Evolutionary conservation across 2,888 invertebrate species (phyloP).

Genomic region (Heliconius charithonia): DNA sequence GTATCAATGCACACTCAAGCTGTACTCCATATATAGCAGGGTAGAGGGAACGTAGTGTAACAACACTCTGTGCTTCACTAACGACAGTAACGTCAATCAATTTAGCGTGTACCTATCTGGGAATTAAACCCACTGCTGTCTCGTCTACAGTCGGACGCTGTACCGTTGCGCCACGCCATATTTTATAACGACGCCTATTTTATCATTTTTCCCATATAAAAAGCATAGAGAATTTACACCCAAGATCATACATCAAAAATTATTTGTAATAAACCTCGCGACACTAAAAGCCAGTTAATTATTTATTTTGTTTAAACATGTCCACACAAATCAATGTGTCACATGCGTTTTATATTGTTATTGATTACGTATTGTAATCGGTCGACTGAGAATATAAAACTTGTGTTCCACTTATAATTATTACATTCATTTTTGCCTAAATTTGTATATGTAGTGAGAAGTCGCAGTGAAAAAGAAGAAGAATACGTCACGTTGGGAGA

Average conservation of each 20-base stretch:
- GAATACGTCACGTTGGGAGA: background rate
- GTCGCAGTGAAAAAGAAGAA: no score
- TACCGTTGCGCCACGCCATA: background rate
- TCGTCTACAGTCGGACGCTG: background rate
- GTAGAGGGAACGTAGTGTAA: background rate
- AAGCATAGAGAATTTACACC: background rate
- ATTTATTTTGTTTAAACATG: constrained; percentile 45
- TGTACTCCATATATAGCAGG: background rate
- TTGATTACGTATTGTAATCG: constrained; percentile 71
- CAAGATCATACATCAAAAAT: constrained; percentile 4
- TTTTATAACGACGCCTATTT: background rate
- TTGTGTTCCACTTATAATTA: constrained; percentile 10
- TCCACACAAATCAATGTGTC: constrained; percentile 65
- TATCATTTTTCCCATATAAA: background rate
- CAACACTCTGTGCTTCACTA: background rate
- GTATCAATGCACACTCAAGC: background rate
- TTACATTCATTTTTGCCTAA: background rate
- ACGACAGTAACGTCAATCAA: background rate
- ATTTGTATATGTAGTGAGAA: no score
- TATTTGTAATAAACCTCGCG: constrained; percentile 23
- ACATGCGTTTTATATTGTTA: constrained; percentile 73
- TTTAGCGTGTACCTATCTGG: background rate
- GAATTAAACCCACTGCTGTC: background rate
- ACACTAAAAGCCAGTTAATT: constrained; percentile 35
- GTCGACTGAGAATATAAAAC: constrained; percentile 17